A percentile compares a stretch with the other conserved stretches of the same genome.
These are phyloP conservation scores for Temnopleurus reevesii DNA, from an alignment of 53 echinoderm and acorn worm genomes.

Conservation along the genomic window DNA sequence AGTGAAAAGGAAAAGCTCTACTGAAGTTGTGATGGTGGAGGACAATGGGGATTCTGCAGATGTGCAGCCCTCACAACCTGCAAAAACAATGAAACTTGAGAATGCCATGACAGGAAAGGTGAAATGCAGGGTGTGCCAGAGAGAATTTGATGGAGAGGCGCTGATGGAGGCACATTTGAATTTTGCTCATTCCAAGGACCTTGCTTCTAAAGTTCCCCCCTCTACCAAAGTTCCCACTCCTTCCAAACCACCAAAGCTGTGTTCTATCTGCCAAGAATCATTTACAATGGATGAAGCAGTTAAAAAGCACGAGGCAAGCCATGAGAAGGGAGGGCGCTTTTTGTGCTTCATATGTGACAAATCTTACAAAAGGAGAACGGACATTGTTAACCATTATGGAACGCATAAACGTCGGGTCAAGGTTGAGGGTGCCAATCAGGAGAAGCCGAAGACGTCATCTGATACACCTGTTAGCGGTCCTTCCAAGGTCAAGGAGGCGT, in stretches of 20 bases:
- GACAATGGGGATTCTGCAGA: neutral
- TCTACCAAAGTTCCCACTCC: neutral
- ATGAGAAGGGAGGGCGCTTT: constrained; percentile 21
- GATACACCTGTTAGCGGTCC: neutral
- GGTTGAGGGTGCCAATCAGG: constrained; percentile 1
- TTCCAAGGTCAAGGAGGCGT: neutral
- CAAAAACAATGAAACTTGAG: neutral
- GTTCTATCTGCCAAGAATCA: constrained; percentile 17
- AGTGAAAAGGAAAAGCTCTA: neutral
- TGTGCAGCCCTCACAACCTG: neutral
- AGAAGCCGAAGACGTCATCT: neutral
- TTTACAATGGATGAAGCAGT: neutral
- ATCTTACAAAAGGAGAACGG: constrained; percentile 49
- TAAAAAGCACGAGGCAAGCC: constrained; percentile 45
- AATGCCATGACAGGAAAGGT: constrained; percentile 21
- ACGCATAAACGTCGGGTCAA: neutral
- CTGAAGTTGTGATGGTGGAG: neutral
- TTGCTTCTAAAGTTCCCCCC: neutral
- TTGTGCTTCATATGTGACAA: constrained; percentile 42
- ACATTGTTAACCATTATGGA: constrained; percentile 38
- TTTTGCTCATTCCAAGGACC: constrained; percentile 20
- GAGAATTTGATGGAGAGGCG: neutral
- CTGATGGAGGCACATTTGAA: constrained; percentile 10
- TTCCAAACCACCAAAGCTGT: neutral
- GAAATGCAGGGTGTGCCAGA: neutral